Evolutionary conservation across 2,888 invertebrate genomes (phyloP), one percentile per base, ranked within the genome.

Genomic region (Tuberolachnus salignus): DNA sequence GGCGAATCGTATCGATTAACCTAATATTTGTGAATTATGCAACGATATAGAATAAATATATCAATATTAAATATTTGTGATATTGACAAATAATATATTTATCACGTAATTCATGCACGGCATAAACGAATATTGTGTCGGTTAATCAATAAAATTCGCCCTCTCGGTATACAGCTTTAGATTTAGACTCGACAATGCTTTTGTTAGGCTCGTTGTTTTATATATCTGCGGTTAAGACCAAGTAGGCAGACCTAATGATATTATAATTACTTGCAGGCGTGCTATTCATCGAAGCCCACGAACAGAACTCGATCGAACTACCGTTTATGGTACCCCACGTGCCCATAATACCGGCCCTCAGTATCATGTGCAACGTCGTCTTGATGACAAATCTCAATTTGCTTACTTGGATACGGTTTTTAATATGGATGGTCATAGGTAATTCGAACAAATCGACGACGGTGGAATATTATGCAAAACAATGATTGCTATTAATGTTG

Each of bases 391-490:
- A 93, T 83, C 87, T 95, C 73, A 92, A 93, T 82, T 88, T 90
- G 0, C 86, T 93, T 23, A 94, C 94, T 0, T 95, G 94, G 94
- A 87, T 93, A 8, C 88, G 94, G 55, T 94, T 95, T 84, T 89
- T 92, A 83, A 90, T 94, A 64, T 95, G 95, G 95, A 94, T 95
- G 89, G 89, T 91, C 61, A 85, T 94, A 80, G 94, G 94, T 90
- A 86, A 87, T 87, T 80, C 11, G 8, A 53, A 53, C 10, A 57
- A 21, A 53, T 46, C 49, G 11, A 26, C 8, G 3, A 49, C 16
- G 16, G 9, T 26, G 3, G 9, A 61, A 61, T 42, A n/a, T 61
- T 10, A 4, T 6, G 46, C n/a, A 51, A 51, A 14, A 14, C 6
- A 4, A 34, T 34, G 6, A 34, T 34, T 34, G 34, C 6, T 64